Evolutionary conservation across 1,140 invertebrate species (phyloP).

Genomic region (Aphelinus atriplicis): DNA sequence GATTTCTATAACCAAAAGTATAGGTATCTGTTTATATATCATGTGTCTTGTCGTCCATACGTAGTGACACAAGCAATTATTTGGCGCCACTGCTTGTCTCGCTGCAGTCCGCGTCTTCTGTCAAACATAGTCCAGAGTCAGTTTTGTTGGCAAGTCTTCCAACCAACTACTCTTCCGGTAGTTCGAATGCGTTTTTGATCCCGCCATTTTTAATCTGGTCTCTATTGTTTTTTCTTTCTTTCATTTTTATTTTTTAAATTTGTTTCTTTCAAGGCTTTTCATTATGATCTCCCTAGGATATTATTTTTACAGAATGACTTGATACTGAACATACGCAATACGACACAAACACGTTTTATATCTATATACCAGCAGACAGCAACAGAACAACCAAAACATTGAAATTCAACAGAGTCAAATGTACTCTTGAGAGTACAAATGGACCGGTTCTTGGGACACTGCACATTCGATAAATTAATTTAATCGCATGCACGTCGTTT

Average conservation of each 20-base stretch:
- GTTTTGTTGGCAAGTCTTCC: neutral
- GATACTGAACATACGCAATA: slow-evolving; percentile 43
- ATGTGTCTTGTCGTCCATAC: slow-evolving; percentile 27
- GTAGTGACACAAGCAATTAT: slow-evolving; percentile 35
- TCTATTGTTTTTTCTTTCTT: slow-evolving; percentile 12
- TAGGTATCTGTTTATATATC: neutral
- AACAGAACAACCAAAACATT: slow-evolving; percentile 49
- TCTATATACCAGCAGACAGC: slow-evolving; percentile 41
- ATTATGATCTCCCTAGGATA: slow-evolving; percentile 37
- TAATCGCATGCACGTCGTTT: slow-evolving; percentile 32
- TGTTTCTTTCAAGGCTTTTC: slow-evolving; percentile 40
- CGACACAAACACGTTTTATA: slow-evolving; percentile 24
- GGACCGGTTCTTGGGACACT: slow-evolving; percentile 48
- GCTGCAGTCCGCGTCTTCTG: slow-evolving; percentile 12
- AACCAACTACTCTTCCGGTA: slow-evolving; percentile 13
- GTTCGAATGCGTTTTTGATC: slow-evolving; percentile 2
- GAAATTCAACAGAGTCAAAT: slow-evolving; percentile 44
- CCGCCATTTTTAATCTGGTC: neutral
- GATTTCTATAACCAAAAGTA: no score
- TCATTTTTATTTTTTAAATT: slow-evolving; percentile 29
- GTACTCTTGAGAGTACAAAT: slow-evolving; percentile 41
- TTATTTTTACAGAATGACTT: slow-evolving; percentile 47
- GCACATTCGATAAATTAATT: slow-evolving; percentile 28
- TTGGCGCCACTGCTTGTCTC: slow-evolving; percentile 34
- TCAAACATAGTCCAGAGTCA: neutral